Evolutionary conservation across 2,888 invertebrate species (phyloP).

Genomic region (Lampropteryx suffumata): DNA sequence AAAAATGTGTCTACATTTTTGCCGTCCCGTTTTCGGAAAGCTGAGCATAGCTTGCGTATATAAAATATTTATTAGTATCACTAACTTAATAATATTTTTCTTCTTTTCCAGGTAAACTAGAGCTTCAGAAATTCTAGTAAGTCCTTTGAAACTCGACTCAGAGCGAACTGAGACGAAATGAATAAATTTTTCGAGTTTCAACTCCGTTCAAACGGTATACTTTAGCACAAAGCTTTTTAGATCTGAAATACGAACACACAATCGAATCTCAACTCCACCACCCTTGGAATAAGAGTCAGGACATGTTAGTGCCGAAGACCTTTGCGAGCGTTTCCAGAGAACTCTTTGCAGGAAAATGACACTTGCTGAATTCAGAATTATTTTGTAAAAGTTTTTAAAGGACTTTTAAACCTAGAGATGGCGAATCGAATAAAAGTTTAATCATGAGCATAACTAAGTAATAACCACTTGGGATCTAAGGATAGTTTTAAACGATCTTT

Average conservation of each 20-base stretch:
- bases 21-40: too few species aligned
- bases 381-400: neutral
- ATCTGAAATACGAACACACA: neutral
- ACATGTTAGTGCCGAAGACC: neutral
- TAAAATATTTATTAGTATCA: neutral
- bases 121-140: constrained; percentile 1
- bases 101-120: constrained; percentile 18
- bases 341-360: constrained; percentile 4
- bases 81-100: neutral
- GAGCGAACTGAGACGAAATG: neutral
- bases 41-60: too few species aligned
- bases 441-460: too few species aligned
- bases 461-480: too few species aligned
- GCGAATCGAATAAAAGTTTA: too few species aligned
- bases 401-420: neutral
- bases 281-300: neutral
- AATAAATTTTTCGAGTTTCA: constrained; percentile 14
- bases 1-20: too few species aligned
- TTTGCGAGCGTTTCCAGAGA: neutral
- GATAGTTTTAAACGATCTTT: too few species aligned
- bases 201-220: constrained; percentile 9
- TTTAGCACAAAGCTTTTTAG: constrained; percentile 13
- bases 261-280: neutral
- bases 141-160: constrained; percentile 13
- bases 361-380: neutral